phyloP scores from a whole-genome alignment of 2,888 invertebrate species.

The Phania funesta region DNA sequence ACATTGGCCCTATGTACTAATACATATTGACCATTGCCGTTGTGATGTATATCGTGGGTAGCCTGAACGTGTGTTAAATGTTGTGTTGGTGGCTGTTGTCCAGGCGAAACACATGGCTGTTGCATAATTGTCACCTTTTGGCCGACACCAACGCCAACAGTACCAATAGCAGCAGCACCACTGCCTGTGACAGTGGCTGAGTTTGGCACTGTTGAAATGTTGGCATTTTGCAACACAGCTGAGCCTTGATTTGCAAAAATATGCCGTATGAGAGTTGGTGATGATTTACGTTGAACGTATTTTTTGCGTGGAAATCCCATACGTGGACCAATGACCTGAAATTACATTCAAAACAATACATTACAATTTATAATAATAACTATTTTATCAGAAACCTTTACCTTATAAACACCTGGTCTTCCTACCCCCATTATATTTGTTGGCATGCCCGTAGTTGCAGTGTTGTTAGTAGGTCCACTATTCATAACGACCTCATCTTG shows the following conservation, averaged over 20 bases:
- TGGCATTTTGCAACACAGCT: constrained; percentile 70
- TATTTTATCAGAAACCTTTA: constrained; percentile 49
- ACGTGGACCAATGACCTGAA: constrained; percentile 78
- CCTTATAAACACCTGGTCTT: constrained; percentile 79
- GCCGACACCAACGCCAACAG: constrained; percentile 56
- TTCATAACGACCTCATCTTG: constrained; percentile 70
- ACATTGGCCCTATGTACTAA: constrained; percentile 87
- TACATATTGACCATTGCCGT: constrained; percentile 87
- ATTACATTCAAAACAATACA: constrained; percentile 9
- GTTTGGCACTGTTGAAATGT: constrained; percentile 60
- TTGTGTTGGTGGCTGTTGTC: constrained; percentile 67
- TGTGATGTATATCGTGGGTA: constrained; percentile 76
- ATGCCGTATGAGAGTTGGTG: constrained; percentile 85
- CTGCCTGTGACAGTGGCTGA: constrained; percentile 42
- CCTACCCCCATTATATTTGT: constrained; percentile 77
- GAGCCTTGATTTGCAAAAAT: constrained; percentile 79
- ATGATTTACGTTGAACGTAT: constrained; percentile 83
- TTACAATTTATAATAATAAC: neutral
- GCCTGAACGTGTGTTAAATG: constrained; percentile 68
- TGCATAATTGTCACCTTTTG: constrained; percentile 70
- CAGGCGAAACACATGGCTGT: constrained; percentile 70
- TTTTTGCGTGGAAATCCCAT: constrained; percentile 80
- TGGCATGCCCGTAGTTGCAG: constrained; percentile 72
- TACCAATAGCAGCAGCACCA: constrained; percentile 52
- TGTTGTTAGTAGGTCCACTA: constrained; percentile 70